Base-by-base conservation (phyloP, 2,797 vertebrate species). In the Cynodonichthys magdalenae region DNA sequence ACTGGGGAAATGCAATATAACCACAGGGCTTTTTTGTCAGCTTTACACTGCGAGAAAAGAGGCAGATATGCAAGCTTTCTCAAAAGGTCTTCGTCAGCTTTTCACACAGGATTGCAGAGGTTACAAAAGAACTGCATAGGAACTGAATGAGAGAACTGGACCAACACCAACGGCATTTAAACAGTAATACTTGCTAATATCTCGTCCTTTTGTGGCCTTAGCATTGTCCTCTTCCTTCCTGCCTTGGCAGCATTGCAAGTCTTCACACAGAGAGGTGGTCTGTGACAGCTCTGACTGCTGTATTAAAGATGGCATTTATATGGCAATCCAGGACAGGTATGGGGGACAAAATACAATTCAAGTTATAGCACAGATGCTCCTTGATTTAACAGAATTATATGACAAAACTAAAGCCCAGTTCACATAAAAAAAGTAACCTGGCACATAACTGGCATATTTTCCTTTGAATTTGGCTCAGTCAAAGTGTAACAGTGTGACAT, bases 71-170 rank as follows among this genome's bases (percentile, higher is more conserved):
- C 74, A 84, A 66, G 79, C 79, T 89, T 83, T 82, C 53, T 78
- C 67, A 76, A 89, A 89, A 88, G 76, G 80, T 74, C 73, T 64
- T 41, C 58, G 75, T 90, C 84, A 91, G 84, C 82, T 83, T 86
- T 88, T 90, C 86, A 86, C 56, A 75, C 59, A 70, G 53, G 71
- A 81, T 49, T 77, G 76, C 75, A 81, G 80, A 85, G 75, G 83
- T 82, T 86, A 88, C 72, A 89, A 89, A 90, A 85, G 81, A 75
- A 63, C 66, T 51, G 79, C 10, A 18, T 47, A 81, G 74, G 67
- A 83, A 81, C 65, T 65, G 84, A 76, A 63, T 76, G 48, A 73
- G 66, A 69, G 63, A 63, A 54, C 54, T 75, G 73, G 74, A 75
- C 68, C 12, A 39, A 75, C 69, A 84, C 69, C 66, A 80, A 66